These are phyloP conservation scores for Carapus acus DNA, from an alignment of 2,797 vertebrate species.

Conservation along the genomic window DNA sequence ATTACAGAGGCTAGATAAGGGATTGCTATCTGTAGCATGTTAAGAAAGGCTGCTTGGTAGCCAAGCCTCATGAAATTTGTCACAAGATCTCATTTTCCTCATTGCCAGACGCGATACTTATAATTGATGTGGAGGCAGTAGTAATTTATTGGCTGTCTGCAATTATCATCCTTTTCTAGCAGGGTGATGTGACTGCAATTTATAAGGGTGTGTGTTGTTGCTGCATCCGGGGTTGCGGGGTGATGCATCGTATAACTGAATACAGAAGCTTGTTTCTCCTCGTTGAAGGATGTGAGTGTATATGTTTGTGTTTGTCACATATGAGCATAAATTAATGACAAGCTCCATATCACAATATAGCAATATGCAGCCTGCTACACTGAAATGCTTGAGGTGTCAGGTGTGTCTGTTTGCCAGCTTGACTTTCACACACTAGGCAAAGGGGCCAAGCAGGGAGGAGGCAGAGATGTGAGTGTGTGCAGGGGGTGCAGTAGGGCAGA, in stretches of 20 bases:
- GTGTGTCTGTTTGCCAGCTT: constrained; percentile 64
- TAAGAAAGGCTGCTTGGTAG: constrained; percentile 84
- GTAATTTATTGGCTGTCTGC: constrained; percentile 83
- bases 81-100: constrained; percentile 85
- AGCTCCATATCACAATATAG: constrained; percentile 63
- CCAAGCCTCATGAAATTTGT: constrained; percentile 79
- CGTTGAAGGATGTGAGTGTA: constrained; percentile 16
- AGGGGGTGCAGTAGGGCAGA: constrained; percentile 42
- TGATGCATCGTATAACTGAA: constrained; percentile 64
- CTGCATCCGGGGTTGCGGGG: constrained; percentile 52
- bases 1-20: constrained; percentile 86
- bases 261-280: constrained; percentile 61
- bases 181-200: constrained; percentile 84
- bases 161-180: constrained; percentile 82
- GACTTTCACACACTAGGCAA: constrained; percentile 68
- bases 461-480: constrained; percentile 35
- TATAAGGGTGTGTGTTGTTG: constrained; percentile 68
- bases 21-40: constrained; percentile 86
- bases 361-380: constrained; percentile 57
- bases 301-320: constrained; percentile 40
- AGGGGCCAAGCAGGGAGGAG: constrained; percentile 48
- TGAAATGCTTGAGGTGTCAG: constrained; percentile 43
- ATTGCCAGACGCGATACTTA: constrained; percentile 82
- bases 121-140: constrained; percentile 86
- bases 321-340: constrained; percentile 61